A percentile compares a stretch with the other conserved stretches of the same genome.
These are phyloP conservation scores for Eurytoma californica DNA, from an alignment of 2,888 invertebrate genomes.

Conservation along the genomic window DNA sequence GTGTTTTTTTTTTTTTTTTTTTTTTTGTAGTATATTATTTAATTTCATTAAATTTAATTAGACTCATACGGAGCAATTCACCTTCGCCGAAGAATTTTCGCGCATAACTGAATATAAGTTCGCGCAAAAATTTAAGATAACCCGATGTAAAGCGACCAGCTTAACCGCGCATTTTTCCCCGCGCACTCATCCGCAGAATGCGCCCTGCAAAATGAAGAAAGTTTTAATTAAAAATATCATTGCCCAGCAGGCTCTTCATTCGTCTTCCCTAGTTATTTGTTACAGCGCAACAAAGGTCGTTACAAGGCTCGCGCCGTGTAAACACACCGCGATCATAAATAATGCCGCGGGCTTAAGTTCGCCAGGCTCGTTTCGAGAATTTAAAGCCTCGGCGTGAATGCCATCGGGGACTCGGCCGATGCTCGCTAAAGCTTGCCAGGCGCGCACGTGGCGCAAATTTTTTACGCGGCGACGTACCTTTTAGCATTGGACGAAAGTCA, in stretches of 20 bases:
- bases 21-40: too few species aligned
- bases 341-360: neutral
- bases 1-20: too few species aligned
- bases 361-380: constrained; percentile 20
- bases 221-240: constrained; percentile 41
- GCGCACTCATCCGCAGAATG: neutral
- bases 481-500: neutral
- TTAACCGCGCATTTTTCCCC: too few species aligned
- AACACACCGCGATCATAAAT: constrained; percentile 17
- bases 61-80: too few species aligned
- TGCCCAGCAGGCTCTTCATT: neutral
- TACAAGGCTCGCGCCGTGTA: neutral
- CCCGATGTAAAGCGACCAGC: too few species aligned
- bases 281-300: neutral
- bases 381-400: constrained; percentile 4
- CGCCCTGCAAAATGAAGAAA: constrained; percentile 23
- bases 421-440: neutral
- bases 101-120: too few species aligned
- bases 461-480: neutral
- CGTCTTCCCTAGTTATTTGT: neutral
- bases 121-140: neutral
- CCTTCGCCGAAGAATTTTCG: too few species aligned
- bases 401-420: neutral
- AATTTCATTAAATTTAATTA: too few species aligned
- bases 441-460: neutral